A percentile compares a stretch with the other conserved stretches of the same genome.
phyloP scores from a whole-genome alignment of 2,797 vertebrate genomes.

The Gymnodraco acuticeps region DNA sequence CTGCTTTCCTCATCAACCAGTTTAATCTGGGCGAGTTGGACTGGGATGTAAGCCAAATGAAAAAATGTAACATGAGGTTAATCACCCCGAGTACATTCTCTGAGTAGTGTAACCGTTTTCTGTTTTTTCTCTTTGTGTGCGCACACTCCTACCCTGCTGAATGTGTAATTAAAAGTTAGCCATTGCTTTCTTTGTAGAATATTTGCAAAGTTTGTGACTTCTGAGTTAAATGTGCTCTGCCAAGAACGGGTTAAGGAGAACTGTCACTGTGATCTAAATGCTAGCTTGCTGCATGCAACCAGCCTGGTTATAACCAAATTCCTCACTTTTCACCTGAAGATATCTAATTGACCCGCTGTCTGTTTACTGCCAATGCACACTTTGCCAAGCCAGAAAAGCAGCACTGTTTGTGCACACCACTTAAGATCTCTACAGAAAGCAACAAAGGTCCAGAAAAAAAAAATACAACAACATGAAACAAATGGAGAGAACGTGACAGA shows the following conservation, averaged over 20 bases:
- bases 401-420: constrained; percentile 79
- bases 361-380: constrained; percentile 49
- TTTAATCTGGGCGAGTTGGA: constrained; percentile 76
- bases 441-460: constrained; percentile 83
- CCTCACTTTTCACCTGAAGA: constrained; percentile 50
- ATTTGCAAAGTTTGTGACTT: constrained; percentile 53
- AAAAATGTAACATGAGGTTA: constrained; percentile 79
- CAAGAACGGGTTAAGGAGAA: constrained; percentile 34
- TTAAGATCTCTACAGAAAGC: constrained; percentile 81
- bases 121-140: constrained; percentile 58
- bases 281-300: constrained; percentile 32
- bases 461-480: constrained; percentile 75
- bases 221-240: constrained; percentile 39
- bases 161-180: constrained; percentile 59
- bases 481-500: constrained; percentile 34
- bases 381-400: constrained; percentile 35
- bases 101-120: constrained; percentile 64
- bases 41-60: constrained; percentile 81
- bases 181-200: constrained; percentile 30
- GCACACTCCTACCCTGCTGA: constrained; percentile 23
- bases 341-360: constrained; percentile 67
- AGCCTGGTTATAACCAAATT: constrained; percentile 62
- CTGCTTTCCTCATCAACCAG: constrained; percentile 76
- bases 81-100: constrained; percentile 76
- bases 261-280: constrained; percentile 46